Evolutionary conservation across 1,140 invertebrate species (phyloP).

Genomic region (Atta cephalotes): DNA sequence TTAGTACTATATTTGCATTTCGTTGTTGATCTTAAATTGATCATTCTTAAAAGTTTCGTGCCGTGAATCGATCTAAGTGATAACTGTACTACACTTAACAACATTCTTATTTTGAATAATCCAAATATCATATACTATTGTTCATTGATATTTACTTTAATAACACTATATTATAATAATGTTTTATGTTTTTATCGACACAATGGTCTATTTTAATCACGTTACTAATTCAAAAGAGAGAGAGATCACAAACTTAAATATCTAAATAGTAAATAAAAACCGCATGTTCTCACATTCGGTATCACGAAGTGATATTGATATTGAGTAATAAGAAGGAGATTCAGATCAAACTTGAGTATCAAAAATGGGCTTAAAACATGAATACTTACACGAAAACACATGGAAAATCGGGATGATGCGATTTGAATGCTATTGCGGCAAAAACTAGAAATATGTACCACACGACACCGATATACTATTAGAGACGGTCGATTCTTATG

Average conservation of each 20-base stretch:
- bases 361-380: too few species aligned
- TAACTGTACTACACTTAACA: constrained; percentile 1
- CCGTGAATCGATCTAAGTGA: background rate
- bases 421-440: too few species aligned
- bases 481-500: too few species aligned
- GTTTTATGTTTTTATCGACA: background rate
- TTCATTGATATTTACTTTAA: background rate
- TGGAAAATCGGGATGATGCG: too few species aligned
- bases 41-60: background rate
- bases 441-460: too few species aligned
- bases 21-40: constrained; percentile 11
- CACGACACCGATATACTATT: too few species aligned
- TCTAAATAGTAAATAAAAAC: background rate
- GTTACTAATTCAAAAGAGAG: background rate
- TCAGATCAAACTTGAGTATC: too few species aligned
- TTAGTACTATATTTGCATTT: constrained; percentile 59
- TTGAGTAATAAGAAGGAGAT: too few species aligned
- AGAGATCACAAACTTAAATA: background rate
- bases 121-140: background rate
- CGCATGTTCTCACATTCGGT: background rate
- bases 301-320: too few species aligned
- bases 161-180: background rate
- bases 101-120: constrained; percentile 37
- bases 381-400: too few species aligned
- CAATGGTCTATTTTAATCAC: background rate